Conservation (phyloP, 2,113 vertebrate genomes). For the Campylorhamphus procurvoides region DNA sequence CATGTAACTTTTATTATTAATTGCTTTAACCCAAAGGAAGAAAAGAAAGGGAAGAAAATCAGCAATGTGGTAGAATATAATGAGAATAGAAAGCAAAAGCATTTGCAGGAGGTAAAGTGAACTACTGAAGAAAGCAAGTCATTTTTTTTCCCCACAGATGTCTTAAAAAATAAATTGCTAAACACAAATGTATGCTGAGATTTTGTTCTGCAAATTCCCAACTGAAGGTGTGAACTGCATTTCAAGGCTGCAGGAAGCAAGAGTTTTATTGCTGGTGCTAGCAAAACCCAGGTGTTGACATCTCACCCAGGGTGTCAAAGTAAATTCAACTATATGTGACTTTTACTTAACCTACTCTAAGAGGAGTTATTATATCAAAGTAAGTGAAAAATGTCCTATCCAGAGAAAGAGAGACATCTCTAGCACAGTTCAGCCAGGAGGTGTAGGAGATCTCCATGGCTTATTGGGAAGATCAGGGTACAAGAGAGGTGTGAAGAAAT, state of each 20-base stretch:
- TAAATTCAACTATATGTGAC: background rate
- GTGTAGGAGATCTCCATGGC: background rate
- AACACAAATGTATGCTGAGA: background rate
- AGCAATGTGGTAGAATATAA: background rate
- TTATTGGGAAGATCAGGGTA: background rate
- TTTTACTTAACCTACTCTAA: background rate
- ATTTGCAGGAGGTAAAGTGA: background rate
- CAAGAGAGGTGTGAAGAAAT: background rate
- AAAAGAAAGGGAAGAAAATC: background rate
- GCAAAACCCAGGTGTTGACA: background rate
- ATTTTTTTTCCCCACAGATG: too few species aligned
- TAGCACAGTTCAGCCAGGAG: background rate
- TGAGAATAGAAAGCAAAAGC: background rate
- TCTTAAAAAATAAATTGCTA: background rate
- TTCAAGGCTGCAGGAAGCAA: background rate
- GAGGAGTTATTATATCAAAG: background rate
- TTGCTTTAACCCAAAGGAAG: background rate
- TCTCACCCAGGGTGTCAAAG: background rate
- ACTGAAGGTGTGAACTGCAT: background rate
- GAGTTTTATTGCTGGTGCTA: background rate
- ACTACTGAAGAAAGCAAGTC: background rate
- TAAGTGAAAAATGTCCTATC: background rate
- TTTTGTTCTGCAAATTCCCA: background rate
- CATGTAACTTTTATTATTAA: background rate
- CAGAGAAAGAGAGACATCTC: background rate